Evolutionary conservation across 2,888 invertebrate genomes (phyloP).

Genomic region (Didymodactylos carnosus): DNA sequence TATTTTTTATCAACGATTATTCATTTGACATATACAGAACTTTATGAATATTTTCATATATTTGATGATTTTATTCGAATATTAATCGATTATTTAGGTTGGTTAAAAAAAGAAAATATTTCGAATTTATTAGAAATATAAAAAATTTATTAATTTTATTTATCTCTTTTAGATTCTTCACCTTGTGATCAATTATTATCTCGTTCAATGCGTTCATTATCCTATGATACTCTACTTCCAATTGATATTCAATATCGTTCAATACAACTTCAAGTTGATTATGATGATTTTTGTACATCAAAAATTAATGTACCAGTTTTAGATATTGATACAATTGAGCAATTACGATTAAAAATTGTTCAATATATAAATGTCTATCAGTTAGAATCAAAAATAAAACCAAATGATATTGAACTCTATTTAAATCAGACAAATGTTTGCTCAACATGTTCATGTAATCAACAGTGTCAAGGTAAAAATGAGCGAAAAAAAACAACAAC

Average conservation of each 20-base stretch:
- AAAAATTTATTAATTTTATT: no score
- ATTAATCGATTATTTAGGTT: no score
- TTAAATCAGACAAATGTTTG: not conserved
- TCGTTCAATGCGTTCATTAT: not conserved
- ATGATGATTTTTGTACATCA: not conserved
- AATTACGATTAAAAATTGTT: not conserved
- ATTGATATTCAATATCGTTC: not conserved
- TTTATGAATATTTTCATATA: not conserved
- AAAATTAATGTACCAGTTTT: not conserved
- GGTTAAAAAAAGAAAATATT: no score
- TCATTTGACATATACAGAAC: not conserved
- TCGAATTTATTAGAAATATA: no score
- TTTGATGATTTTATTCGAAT: not conserved
- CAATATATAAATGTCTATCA: not conserved
- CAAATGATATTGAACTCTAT: not conserved
- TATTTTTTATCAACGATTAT: not conserved
- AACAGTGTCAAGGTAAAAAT: not conserved
- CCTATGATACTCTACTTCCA: not conserved
- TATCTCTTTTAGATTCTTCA: not conserved
- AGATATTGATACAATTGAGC: not conserved
- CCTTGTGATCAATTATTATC: not conserved
- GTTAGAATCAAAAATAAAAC: not conserved
- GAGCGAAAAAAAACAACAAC: not conserved
- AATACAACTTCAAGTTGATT: not conserved
- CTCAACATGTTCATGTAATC: not conserved